Base-by-base conservation (phyloP, 2,113 vertebrate species). In the Vimba vimba region DNA sequence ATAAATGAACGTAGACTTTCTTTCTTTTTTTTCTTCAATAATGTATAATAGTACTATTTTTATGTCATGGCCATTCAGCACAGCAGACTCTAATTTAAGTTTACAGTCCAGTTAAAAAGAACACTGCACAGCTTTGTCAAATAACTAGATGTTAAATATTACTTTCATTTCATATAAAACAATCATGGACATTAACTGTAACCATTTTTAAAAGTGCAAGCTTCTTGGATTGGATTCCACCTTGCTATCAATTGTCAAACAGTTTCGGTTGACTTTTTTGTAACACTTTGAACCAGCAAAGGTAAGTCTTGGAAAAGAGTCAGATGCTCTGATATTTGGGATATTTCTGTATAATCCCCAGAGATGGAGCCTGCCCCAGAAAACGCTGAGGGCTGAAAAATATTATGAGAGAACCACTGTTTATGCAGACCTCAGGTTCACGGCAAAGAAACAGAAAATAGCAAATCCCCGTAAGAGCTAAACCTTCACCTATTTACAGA, bases 321-420 rank as follows among this genome's bases (percentile, higher is more conserved):
- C 86, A 89, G 91, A 86, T 87, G 23, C 88, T 89, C 77, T 90
- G 88, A 93, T 92, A 93, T 89, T 89, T 89, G 90, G 89, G 93
- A 90, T 94, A 94, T 94, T 94, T 95, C 91, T 93, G 93, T 93
- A 86, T 89, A 91, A 87, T 91, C 93, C 92, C 93, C 88, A 83
- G 92, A 91, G 93, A 92, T 74, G 45, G 25, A 85, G 85, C 81
- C 77, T 93, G 92, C 91, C 92, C 93, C 89, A 93, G 93, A 95
- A 94, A 95, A 91, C 92, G 92, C 93, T 93, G 93, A 94, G 91
- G 93, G 93, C 92, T 94, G 92, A 93, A 92, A 92, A 94, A 92
- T 91, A 90, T 92, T 92, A 90, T 89, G 19, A 83, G 91, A 93
- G 92, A 89, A 83, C 68, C 83, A 82, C 87, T 94, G 92, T 93